phyloP scores from a whole-genome alignment of 2,113 vertebrate genomes.

The Chauna torquata region DNA sequence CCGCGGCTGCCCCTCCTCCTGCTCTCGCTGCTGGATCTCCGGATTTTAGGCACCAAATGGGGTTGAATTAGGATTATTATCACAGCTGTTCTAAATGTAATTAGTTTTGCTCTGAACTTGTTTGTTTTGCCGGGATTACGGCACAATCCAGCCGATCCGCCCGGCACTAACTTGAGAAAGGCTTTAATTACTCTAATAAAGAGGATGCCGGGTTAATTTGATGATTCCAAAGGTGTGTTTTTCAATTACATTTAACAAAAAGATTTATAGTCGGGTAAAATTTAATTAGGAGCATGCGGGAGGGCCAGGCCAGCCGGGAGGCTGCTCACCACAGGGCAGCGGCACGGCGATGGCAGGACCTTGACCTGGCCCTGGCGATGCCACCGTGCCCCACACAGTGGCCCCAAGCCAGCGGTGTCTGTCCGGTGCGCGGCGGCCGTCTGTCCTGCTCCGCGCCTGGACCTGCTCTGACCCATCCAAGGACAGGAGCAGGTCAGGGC shows the following conservation, averaged over 20 bases:
- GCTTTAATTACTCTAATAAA: constrained; percentile 62
- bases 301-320: background rate
- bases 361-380: background rate
- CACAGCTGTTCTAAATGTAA: constrained; percentile 71
- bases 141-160: background rate
- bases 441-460: background rate
- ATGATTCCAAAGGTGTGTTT: constrained; percentile 67
- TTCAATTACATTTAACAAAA: constrained; percentile 67
- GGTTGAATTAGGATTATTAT: constrained; percentile 73
- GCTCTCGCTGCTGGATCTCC: background rate
- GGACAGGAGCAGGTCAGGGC: background rate
- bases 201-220: constrained; percentile 41
- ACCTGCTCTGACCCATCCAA: background rate
- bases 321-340: rapidly evolving
- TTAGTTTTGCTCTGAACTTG: constrained; percentile 59
- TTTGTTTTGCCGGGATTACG: constrained; percentile 60
- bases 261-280: constrained; percentile 60
- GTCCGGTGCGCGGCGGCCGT: rapidly evolving
- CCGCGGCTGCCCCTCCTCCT: rapidly evolving
- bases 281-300: constrained; percentile 55
- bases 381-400: rapidly evolving
- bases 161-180: background rate
- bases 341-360: background rate
- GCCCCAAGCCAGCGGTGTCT: background rate
- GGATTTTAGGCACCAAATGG: constrained; percentile 51